These are phyloP conservation scores for Tamandua tetradactyla DNA, from an alignment of 2,797 vertebrate species.

Conservation along the genomic window DNA sequence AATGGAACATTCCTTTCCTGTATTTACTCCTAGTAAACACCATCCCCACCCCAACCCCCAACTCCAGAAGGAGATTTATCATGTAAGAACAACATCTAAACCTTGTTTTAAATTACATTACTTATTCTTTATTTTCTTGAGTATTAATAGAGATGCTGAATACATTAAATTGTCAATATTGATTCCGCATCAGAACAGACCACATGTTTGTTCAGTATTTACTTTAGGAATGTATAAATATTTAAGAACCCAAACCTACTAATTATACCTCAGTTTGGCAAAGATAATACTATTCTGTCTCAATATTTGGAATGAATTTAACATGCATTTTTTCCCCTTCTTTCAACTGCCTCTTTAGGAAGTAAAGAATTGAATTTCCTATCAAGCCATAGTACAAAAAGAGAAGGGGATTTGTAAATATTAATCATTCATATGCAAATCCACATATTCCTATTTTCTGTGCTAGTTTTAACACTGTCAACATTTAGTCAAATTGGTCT, in stretches of 20 bases:
- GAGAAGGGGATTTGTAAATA: slow-evolving; percentile 70
- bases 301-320: slow-evolving; percentile 75
- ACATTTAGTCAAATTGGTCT: slow-evolving; percentile 57
- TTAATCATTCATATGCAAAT: slow-evolving; percentile 78
- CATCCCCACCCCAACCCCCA: not conserved
- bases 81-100: not conserved
- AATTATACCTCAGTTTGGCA: slow-evolving; percentile 74
- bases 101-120: slow-evolving; percentile 27
- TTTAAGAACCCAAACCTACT: slow-evolving; percentile 58
- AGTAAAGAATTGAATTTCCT: slow-evolving; percentile 58
- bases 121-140: slow-evolving; percentile 30
- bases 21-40: not conserved
- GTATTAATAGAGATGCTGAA: slow-evolving; percentile 15
- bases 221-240: slow-evolving; percentile 49
- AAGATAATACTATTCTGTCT: slow-evolving; percentile 68
- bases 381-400: not conserved
- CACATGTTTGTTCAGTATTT: slow-evolving; percentile 51
- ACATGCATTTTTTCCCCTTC: slow-evolving; percentile 71
- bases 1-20: slow-evolving; percentile 64
- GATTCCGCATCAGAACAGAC: slow-evolving; percentile 57
- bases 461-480: slow-evolving; percentile 57
- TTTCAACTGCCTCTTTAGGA: slow-evolving; percentile 63
- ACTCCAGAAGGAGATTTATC: not conserved
- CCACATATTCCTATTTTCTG: slow-evolving; percentile 60
- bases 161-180: slow-evolving; percentile 57